A percentile compares a stretch with the other conserved stretches of the same genome.
Conservation (phyloP, 2,113 vertebrate genomes). For the Paratilapia polleni region DNA sequence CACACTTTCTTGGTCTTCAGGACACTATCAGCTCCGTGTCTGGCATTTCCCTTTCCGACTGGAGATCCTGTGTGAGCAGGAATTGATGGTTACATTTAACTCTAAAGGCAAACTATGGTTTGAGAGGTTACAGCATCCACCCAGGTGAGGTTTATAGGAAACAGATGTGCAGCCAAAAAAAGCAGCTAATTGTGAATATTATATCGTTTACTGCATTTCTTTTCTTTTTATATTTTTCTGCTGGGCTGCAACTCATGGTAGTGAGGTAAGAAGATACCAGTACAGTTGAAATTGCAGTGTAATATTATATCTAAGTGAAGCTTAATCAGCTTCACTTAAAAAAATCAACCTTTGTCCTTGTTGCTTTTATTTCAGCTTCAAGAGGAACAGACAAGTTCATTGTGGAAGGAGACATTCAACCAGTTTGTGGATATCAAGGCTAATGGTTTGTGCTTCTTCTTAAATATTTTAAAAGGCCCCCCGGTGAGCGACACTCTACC, state of each 20-base stretch:
- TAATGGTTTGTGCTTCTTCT: conserved; percentile 80
- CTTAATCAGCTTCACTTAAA: no score
- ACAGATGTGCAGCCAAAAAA: rapidly evolving
- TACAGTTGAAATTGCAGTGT: neutral
- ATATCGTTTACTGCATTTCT: neutral
- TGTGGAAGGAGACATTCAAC: conserved; percentile 88
- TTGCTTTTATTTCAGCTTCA: conserved; percentile 50
- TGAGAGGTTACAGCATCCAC: conserved; percentile 81
- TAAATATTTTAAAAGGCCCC: neutral
- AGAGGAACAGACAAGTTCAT: conserved; percentile 71
- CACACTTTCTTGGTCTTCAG: conserved; percentile 77
- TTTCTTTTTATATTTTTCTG: neutral
- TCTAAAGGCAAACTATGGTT: conserved; percentile 86
- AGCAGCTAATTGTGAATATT: rapidly evolving
- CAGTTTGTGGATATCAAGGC: conserved; percentile 89
- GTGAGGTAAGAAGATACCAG: conserved; percentile 49
- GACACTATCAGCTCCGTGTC: conserved; percentile 77
- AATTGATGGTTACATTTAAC: conserved; percentile 87
- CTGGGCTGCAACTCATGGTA: neutral
- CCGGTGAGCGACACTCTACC: neutral
- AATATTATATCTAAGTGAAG: neutral
- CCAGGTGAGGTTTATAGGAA: conserved; percentile 67
- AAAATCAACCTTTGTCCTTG: no score
- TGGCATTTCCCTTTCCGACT: conserved; percentile 84
- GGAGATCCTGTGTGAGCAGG: conserved; percentile 82